These are phyloP conservation scores for Echinops telfairi DNA, from an alignment of 2,113 vertebrate genomes.

Conservation along the genomic window DNA sequence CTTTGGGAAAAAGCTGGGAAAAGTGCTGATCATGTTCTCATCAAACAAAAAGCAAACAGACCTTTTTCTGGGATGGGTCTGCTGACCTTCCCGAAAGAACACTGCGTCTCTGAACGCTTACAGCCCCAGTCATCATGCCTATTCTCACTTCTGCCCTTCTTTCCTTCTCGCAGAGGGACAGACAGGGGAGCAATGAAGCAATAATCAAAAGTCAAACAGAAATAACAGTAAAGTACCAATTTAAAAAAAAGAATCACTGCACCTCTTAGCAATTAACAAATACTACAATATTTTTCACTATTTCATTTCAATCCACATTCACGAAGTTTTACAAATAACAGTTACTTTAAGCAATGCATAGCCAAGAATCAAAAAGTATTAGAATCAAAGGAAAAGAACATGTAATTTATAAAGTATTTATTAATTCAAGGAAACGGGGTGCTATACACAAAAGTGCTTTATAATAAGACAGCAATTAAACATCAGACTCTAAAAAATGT, in stretches of 20 bases:
- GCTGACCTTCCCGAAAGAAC: slow-evolving; percentile 67
- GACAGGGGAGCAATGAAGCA: slow-evolving; percentile 37
- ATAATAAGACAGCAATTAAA: slow-evolving; percentile 8
- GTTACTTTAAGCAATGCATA: slow-evolving; percentile 47
- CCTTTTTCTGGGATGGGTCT: slow-evolving; percentile 84
- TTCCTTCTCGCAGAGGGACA: not conserved
- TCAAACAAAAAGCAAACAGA: slow-evolving; percentile 83
- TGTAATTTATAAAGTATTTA: not conserved
- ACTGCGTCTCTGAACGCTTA: slow-evolving; percentile 85
- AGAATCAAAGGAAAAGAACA: slow-evolving; percentile 19
- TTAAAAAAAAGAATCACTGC: not conserved
- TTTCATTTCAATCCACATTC: slow-evolving; percentile 33
- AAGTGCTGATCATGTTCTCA: slow-evolving; percentile 74
- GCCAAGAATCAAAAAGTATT: slow-evolving; percentile 21
- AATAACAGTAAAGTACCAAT: slow-evolving; percentile 18
- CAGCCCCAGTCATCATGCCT: slow-evolving; percentile 81
- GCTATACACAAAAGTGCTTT: not conserved
- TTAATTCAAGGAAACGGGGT: not conserved
- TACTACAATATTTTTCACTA: not conserved
- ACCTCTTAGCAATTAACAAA: not conserved
- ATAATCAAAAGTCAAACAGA: not conserved
- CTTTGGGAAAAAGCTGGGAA: slow-evolving; percentile 69
- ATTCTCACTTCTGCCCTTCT: slow-evolving; percentile 38
- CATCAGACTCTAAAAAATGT: not conserved
- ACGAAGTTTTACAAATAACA: not conserved